Evolutionary conservation across 2,888 invertebrate species (phyloP).

Genomic region (Spodoptera exigua): DNA sequence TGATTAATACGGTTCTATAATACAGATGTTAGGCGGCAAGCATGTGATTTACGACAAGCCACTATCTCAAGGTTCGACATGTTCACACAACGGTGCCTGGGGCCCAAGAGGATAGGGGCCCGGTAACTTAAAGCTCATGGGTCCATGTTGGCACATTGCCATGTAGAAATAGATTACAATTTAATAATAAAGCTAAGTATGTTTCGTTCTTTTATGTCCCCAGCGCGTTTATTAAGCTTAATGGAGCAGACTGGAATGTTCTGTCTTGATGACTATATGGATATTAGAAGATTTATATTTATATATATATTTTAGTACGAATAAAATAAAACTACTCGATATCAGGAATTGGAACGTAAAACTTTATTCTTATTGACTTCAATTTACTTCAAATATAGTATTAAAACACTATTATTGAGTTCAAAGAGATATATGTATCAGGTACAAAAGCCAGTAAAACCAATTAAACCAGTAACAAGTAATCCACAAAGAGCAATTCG

Average conservation of each 20-base stretch:
- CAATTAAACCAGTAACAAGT: not conserved
- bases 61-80: constrained; percentile 28
- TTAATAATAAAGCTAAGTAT: constrained; percentile 11
- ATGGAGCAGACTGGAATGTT: too few relatives aligned
- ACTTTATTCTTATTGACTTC: not conserved
- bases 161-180: constrained; percentile 18
- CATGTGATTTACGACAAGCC: constrained; percentile 43
- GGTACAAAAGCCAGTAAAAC: too few relatives aligned
- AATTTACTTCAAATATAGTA: constrained; percentile 2
- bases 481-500: not conserved
- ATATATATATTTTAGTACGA: too few relatives aligned
- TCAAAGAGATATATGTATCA: too few relatives aligned
- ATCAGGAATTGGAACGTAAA: too few relatives aligned
- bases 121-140: not conserved
- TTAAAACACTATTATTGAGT: not conserved
- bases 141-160: not conserved
- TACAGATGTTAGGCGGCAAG: constrained; percentile 36
- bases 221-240: constrained; percentile 3
- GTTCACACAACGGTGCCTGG: constrained; percentile 3
- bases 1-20: constrained; percentile 31
- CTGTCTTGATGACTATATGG: not conserved
- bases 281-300: too few relatives aligned
- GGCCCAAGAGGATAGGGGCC: too few relatives aligned
- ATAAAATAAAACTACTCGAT: too few relatives aligned
- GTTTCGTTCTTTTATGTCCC: constrained; percentile 8